Evolutionary conservation across 2,888 invertebrate genomes (phyloP).

Genomic region (Hypercompe scribonia): DNA sequence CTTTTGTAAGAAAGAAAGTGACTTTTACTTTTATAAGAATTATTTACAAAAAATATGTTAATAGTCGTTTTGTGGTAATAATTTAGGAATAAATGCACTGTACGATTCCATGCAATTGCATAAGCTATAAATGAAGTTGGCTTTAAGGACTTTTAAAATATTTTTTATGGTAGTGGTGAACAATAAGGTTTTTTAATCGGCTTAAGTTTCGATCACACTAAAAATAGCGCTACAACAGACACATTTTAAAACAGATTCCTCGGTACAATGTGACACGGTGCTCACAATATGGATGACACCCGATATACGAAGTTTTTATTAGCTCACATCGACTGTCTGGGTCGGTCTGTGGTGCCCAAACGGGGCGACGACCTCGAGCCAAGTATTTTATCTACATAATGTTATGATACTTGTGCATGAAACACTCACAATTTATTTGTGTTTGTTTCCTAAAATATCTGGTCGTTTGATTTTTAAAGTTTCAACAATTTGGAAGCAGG

Average conservation of each 20-base stretch:
- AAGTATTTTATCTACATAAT: not conserved
- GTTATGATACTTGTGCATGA: not conserved
- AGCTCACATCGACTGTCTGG: constrained; percentile 16
- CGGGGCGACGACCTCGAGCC: constrained; percentile 15
- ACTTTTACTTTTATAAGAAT: no score
- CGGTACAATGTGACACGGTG: constrained; percentile 9
- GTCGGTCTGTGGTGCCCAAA: constrained; percentile 14
- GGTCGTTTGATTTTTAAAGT: not conserved
- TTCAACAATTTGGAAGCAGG: not conserved
- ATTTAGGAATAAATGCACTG: no score
- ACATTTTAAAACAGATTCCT: not conserved
- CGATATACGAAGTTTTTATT: constrained; percentile 24
- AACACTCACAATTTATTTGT: not conserved
- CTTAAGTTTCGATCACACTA: not conserved
- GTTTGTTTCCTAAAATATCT: no score
- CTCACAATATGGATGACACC: constrained; percentile 13
- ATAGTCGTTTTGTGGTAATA: no score
- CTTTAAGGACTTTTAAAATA: not conserved
- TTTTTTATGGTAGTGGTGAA: no score
- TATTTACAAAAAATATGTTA: no score
- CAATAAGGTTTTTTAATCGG: not conserved
- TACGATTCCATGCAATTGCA: no score
- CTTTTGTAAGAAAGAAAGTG: not conserved
- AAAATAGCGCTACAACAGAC: not conserved
- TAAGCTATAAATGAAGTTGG: not conserved